Percentiles rank a stretch among this genome's conserved stretches.
Evolutionary conservation across 2,797 vertebrate species (phyloP).

Genomic region (Lates japonicus): DNA sequence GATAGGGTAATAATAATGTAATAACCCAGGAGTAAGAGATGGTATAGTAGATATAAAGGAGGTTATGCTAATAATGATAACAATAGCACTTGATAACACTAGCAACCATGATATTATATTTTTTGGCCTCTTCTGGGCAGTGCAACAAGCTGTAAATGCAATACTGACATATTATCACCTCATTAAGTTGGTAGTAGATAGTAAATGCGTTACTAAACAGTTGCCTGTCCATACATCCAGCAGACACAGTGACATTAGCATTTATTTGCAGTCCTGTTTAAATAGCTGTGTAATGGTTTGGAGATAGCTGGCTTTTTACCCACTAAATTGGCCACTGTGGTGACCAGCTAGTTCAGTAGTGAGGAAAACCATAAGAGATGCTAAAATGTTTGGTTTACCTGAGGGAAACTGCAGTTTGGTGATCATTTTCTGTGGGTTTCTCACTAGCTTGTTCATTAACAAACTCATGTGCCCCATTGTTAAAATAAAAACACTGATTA

Average conservation of each 20-base stretch:
- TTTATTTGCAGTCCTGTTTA: background rate
- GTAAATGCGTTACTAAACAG: background rate
- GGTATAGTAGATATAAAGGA: no score
- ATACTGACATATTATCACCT: background rate
- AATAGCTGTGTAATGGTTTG: background rate
- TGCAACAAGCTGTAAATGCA: background rate
- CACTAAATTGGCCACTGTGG: background rate
- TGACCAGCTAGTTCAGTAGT: background rate
- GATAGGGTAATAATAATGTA: no score
- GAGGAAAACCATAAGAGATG: no score
- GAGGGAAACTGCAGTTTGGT: background rate
- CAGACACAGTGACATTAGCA: background rate
- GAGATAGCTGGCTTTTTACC: background rate
- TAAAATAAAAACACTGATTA: no score
- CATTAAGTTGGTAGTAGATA: background rate
- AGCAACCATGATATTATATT: no score
- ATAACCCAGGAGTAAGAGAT: no score
- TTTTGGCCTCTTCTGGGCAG: no score
- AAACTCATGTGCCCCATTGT: no score
- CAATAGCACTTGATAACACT: background rate
- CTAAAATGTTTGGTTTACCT: no score
- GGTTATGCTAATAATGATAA: no score
- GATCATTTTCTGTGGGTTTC: background rate
- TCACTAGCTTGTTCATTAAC: background rate
- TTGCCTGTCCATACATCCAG: background rate